Percentiles rank a stretch among this genome's conserved stretches.
Evolutionary conservation across 2,888 invertebrate genomes (phyloP).

Genomic region (Atethmia centrago): DNA sequence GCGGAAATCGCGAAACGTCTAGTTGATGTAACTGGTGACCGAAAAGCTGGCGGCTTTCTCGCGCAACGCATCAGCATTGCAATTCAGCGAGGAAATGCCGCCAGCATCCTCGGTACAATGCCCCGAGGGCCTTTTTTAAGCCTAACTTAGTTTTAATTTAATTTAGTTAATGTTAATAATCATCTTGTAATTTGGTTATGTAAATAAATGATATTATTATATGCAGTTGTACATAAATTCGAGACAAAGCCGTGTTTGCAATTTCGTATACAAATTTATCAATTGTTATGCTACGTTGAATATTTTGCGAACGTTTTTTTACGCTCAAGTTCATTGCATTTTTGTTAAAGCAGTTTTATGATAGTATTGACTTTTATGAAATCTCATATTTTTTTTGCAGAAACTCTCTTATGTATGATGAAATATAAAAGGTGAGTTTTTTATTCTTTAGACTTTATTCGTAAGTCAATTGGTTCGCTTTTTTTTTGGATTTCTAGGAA

Average conservation of each 20-base stretch:
- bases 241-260: conserved; percentile 46
- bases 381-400: neutral
- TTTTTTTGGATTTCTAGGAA: neutral
- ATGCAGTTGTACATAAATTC: conserved; percentile 77
- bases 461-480: neutral
- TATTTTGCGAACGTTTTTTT: conserved; percentile 9
- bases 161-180: no score
- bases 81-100: no score
- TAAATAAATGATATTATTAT: no score
- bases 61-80: no score
- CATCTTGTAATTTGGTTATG: no score
- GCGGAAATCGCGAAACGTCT: no score
- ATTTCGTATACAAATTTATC: conserved; percentile 35
- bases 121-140: no score
- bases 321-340: no score
- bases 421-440: neutral
- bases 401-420: neutral
- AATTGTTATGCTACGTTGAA: conserved; percentile 19
- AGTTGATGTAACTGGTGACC: no score
- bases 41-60: no score
- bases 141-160: no score
- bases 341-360: conserved; percentile 4
- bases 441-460: neutral
- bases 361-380: neutral
- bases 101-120: no score